These are phyloP conservation scores for Candidula unifasciata DNA, from an alignment of 2,888 invertebrate genomes.

Conservation along the genomic window DNA sequence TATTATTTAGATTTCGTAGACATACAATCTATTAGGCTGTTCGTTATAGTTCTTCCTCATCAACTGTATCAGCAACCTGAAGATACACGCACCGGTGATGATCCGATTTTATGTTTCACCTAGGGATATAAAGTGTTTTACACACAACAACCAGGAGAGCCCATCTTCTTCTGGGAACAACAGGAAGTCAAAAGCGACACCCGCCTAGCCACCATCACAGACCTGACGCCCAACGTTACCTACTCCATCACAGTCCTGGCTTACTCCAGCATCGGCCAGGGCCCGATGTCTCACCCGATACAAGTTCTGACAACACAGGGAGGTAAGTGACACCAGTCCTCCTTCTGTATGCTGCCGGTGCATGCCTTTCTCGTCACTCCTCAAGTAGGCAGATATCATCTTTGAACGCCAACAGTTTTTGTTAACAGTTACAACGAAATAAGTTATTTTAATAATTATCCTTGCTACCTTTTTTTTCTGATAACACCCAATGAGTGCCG, in stretches of 20 bases:
- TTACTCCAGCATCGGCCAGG: conserved; percentile 94
- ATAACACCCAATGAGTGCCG: too few relatives aligned
- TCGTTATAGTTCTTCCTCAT: too few relatives aligned
- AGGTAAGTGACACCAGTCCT: conserved; percentile 70
- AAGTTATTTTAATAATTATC: too few relatives aligned
- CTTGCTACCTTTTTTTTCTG: too few relatives aligned
- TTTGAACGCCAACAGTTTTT: too few relatives aligned
- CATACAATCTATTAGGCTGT: too few relatives aligned
- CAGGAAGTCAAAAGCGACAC: conserved; percentile 90
- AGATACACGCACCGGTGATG: too few relatives aligned
- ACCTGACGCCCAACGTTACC: conserved; percentile 92
- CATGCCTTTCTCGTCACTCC: not conserved
- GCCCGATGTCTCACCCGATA: conserved; percentile 95
- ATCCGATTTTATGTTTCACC: not conserved
- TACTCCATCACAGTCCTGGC: conserved; percentile 89
- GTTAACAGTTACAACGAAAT: too few relatives aligned
- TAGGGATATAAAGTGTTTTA: conserved; percentile 98
- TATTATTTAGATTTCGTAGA: too few relatives aligned
- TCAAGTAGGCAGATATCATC: too few relatives aligned
- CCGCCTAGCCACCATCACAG: conserved; percentile 92
- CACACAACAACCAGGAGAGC: conserved; percentile 91
- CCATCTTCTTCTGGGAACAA: conserved; percentile 93
- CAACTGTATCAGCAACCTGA: too few relatives aligned
- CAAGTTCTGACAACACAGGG: conserved; percentile 98
- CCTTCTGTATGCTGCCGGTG: not conserved